These are phyloP conservation scores for Thamnophis sirtalis DNA, from an alignment of 2,113 vertebrate species.

Conservation along the genomic window DNA sequence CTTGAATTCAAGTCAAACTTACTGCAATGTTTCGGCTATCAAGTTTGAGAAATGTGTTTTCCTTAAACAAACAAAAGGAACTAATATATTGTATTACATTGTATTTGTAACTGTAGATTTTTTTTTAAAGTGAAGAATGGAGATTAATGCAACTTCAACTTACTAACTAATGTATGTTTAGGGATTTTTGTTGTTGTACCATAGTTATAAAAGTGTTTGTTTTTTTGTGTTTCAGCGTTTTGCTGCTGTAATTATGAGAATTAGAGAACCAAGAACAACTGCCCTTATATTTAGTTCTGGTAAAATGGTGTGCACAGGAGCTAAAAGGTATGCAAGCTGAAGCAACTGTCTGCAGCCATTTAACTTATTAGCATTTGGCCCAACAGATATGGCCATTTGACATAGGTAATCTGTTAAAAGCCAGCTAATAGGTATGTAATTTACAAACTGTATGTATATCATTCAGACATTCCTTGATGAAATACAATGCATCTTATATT, in stretches of 20 bases:
- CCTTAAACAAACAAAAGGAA: neutral
- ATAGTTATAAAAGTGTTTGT: neutral
- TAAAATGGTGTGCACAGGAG: conserved; percentile 99
- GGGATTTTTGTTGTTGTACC: neutral
- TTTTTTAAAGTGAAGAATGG: neutral
- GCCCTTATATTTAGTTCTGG: conserved; percentile 98
- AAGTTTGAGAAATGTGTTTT: neutral
- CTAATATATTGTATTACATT: neutral
- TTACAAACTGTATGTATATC: neutral
- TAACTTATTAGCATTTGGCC: neutral
- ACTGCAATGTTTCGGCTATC: neutral
- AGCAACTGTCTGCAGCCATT: neutral
- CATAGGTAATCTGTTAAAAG: neutral
- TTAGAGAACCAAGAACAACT: conserved; percentile 96
- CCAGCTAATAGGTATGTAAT: neutral
- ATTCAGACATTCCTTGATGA: conserved; percentile 4
- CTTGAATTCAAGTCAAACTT: neutral
- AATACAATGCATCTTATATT: neutral
- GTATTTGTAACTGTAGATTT: neutral
- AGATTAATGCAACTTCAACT: neutral
- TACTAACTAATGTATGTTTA: neutral
- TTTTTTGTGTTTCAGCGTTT: conserved; percentile 80
- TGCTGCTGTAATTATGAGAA: conserved; percentile 99
- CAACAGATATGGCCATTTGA: neutral
- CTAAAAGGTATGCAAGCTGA: conserved; percentile 81